Evolutionary conservation across 2,113 vertebrate species (phyloP).

Genomic region (Azemiops feae): DNA sequence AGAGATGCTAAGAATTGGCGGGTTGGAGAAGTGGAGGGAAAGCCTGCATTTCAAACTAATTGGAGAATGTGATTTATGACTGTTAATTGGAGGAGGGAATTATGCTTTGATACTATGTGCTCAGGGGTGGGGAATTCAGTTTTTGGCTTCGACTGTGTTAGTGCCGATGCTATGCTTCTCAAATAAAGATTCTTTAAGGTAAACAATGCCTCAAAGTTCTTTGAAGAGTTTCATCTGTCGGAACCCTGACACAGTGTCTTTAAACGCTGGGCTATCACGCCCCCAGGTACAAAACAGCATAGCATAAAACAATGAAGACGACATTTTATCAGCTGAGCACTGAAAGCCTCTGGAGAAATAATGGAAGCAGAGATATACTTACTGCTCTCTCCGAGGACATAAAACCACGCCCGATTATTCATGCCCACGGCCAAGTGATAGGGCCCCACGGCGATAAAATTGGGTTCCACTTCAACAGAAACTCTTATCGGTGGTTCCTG

Average conservation of each 20-base stretch:
- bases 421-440: slow-evolving; percentile 94
- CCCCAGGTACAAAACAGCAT: not conserved
- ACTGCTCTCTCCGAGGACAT: slow-evolving; percentile 83
- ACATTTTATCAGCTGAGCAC: not conserved
- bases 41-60: no score
- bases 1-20: no score
- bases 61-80: no score
- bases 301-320: slow-evolving; percentile 13
- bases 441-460: slow-evolving; percentile 88
- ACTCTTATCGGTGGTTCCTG: slow-evolving; percentile 85
- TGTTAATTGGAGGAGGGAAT: no score
- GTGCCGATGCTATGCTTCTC: no score
- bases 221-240: no score
- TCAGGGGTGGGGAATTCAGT: no score
- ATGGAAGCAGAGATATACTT: slow-evolving; percentile 55
- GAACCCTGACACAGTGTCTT: not conserved
- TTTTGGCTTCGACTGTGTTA: no score
- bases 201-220: no score
- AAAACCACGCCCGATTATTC: slow-evolving; percentile 99
- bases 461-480: slow-evolving; percentile 92
- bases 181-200: no score
- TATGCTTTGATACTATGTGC: no score
- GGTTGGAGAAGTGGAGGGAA: no score
- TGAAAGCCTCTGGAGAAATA: slow-evolving; percentile 4
- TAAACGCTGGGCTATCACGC: not conserved